Evolutionary conservation across 2,113 vertebrate species (phyloP), one percentile per base, ranked within the genome.

Genomic region (Scalopus aquaticus): DNA sequence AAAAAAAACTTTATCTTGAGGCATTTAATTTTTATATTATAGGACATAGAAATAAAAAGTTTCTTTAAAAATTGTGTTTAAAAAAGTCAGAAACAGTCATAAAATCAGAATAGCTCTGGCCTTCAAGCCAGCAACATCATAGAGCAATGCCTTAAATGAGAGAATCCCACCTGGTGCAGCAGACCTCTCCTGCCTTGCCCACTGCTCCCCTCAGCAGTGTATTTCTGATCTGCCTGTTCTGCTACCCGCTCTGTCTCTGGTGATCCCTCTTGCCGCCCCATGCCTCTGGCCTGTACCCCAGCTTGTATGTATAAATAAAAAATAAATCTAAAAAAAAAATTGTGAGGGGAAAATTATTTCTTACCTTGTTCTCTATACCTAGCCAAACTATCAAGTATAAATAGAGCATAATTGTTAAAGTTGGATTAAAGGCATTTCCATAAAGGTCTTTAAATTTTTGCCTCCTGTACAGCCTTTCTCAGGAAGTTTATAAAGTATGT

Each of bases 401-500:
- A 78, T 10, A 24, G 32, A 35, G 32, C 39, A 0, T 56, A 44
- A 56, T 0, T 42, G 26, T 44, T 62, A 44, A 88, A 22, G 22
- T 12, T 30, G 13, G 24, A 46, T 44, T 46, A 46, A 82, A 96
- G 51, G n/a, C 58, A 70, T 90, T 87, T 82, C 77, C 60, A 87
- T 54, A 74, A 2, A 56, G 20, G 30, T 85, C 72, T 90, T 95
- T 72, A 67, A 20, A 49, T 58, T 58, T 85, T 95, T 84, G 60
- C 39, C 32, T 84, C 20, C 32, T 13, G 5, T 60, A 26, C 22
- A 67, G 4, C 12, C 46, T 84, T 88, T 79, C 77, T 80, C n/a
- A 46, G 70, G 51, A 93, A 95, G 44, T 24, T 76, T 80, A 64
- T 87, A 30, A 78, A 78, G 11, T 83, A n/a, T 35, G 19, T 88